A percentile compares a stretch with the other conserved stretches of the same genome.
phyloP scores from a whole-genome alignment of 2,797 vertebrate genomes.

The Luscinia luscinia region DNA sequence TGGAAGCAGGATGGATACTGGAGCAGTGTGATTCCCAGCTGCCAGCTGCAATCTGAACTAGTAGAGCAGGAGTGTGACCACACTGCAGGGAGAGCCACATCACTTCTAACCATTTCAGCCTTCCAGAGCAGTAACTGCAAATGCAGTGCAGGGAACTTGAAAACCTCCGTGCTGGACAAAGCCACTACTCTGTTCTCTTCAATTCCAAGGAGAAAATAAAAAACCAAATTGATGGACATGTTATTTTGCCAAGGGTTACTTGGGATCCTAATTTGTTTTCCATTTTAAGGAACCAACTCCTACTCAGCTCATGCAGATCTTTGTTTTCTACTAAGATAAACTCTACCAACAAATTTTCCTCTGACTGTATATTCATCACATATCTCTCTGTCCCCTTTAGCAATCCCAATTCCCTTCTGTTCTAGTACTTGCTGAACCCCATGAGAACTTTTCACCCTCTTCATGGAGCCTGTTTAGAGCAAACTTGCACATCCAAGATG shows the following conservation, averaged over 20 bases:
- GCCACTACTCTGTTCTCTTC: neutral
- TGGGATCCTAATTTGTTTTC: neutral
- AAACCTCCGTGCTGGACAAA: neutral
- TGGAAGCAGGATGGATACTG: neutral
- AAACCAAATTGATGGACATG: neutral
- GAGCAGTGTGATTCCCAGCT: neutral
- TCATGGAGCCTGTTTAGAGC: neutral
- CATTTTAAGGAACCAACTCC: neutral
- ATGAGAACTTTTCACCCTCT: accelerated
- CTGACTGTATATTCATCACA: accelerated
- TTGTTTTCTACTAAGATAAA: neutral
- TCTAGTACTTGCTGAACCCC: neutral
- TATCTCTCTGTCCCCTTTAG: neutral
- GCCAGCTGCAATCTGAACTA: neutral
- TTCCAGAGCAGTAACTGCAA: neutral
- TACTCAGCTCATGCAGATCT: neutral
- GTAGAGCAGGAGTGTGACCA: neutral
- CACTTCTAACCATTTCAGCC: neutral
- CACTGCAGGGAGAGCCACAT: neutral
- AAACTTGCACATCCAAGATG: neutral
- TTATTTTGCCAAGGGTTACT: neutral
- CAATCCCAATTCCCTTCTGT: neutral
- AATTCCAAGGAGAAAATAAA: neutral
- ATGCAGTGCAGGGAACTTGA: neutral
- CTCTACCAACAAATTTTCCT: neutral